Base-by-base conservation (phyloP, 2,113 vertebrate genomes). In the Eulemur rufifrons region DNA sequence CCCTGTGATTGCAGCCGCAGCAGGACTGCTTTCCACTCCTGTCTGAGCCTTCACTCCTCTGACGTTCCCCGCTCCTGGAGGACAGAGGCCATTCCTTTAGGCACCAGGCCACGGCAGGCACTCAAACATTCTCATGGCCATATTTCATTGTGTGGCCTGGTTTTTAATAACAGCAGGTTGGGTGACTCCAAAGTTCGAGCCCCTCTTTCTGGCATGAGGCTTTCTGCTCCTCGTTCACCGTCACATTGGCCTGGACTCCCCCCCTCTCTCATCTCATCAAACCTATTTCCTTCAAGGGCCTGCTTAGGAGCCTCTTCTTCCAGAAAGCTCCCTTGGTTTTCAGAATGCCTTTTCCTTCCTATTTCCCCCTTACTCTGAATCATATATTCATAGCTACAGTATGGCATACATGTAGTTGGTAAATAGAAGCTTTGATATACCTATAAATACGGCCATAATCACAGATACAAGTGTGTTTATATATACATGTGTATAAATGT, bases 221-320 rank as follows among this genome's bases (percentile, higher is more conserved):
- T 74, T 74, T 69, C 61, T 86, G 68, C 29, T 78, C 47, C 3
- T 47, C n/a, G 45, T 32, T 66, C 50, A 34, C 25, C 8, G 27
- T 23, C 17, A 18, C 0, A 0, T 39, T 27, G 17, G 14, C 9
- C 11, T n/a, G 74, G 63, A 29, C 10, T 15, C 8, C 29, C 8
- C 27, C 15, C 11, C 71, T n/a, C 25, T 82, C 32, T 15, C 15
- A 47, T n/a, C 94, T 88, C 20, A 17, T 39, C 29, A 39, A 50
- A 61, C 10, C n/a, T 10, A 11, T 71, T n/a, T 91, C 59, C 64
- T 64, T 29, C 39, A 68, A 54, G 42, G 78, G 37, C 47, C 61
- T 71, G 32, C 42, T 23, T 3, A 71, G 37, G 59, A 69, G 32
- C 37, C 64, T 85, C 32, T 80, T 52, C 63, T 77, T 81, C 87